phyloP scores from a whole-genome alignment of 1,140 invertebrate species.

The Bombus pyrosoma region DNA sequence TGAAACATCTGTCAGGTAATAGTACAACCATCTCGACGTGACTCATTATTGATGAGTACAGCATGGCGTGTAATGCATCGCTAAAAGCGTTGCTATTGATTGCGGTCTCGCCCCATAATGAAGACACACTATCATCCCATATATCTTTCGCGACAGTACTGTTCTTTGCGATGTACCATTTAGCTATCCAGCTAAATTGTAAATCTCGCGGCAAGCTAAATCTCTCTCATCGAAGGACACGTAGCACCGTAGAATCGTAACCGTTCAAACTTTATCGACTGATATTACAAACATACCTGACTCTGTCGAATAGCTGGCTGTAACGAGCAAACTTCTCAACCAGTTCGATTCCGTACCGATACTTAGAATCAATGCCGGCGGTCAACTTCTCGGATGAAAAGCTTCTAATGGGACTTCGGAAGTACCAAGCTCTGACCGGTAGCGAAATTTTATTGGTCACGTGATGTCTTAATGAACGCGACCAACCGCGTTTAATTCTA shows the following conservation, averaged over 20 bases:
- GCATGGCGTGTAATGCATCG: neutral
- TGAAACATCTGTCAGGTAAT: conserved; percentile 5
- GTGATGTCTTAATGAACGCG: conserved; percentile 4
- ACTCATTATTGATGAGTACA: conserved; percentile 6
- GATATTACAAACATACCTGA: neutral
- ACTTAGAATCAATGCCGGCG: neutral
- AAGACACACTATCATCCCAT: conserved; percentile 8
- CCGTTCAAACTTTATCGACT: neutral
- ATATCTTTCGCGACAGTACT: neutral
- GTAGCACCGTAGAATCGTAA: neutral
- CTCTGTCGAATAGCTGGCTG: neutral
- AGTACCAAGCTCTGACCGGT: neutral
- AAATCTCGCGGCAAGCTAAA: neutral
- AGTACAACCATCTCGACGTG: neutral
- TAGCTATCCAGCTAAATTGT: neutral
- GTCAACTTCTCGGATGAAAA: neutral
- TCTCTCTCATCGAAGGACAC: neutral
- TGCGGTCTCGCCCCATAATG: neutral
- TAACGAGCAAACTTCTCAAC: conserved; percentile 31
- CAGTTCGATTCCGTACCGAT: neutral
- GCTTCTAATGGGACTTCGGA: neutral
- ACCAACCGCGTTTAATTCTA: conserved; percentile 5
- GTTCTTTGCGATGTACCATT: neutral
- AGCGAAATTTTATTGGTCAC: conserved; percentile 30
- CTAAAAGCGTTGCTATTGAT: conserved; percentile 33